Conservation (phyloP, 2,888 invertebrate species). For the Dermolepida albohirtum region DNA sequence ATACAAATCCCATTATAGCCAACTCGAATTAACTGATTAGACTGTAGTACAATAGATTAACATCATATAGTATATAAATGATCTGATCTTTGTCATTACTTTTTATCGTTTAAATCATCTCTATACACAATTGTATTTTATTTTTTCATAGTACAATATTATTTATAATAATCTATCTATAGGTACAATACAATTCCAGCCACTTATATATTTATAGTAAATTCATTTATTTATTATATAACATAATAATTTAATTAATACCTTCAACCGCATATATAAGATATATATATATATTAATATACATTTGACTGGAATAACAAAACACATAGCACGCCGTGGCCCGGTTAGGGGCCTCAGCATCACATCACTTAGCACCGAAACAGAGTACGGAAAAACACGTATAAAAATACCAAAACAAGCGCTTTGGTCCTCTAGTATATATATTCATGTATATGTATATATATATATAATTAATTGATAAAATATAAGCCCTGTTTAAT, state of each 20-base stretch:
- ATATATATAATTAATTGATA: conserved; percentile 56
- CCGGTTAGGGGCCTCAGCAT: conserved; percentile 50
- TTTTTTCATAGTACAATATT: conserved; percentile 42
- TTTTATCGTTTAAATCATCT: conserved; percentile 35
- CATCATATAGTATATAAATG: conserved; percentile 59
- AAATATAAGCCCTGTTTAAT: conserved; percentile 62
- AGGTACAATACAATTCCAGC: conserved; percentile 56
- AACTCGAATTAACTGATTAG: conserved; percentile 63
- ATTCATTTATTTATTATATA: conserved; percentile 56
- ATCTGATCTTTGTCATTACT: conserved; percentile 44
- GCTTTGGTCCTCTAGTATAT: conserved; percentile 62
- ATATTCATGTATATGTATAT: conserved; percentile 25
- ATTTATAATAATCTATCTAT: conserved; percentile 46
- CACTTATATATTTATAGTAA: conserved; percentile 56
- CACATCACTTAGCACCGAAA: conserved; percentile 64
- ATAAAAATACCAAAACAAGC: conserved; percentile 64
- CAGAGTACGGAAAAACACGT: conserved; percentile 63
- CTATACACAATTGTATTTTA: conserved; percentile 35
- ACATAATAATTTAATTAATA: conserved; percentile 60
- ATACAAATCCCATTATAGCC: conserved; percentile 57
- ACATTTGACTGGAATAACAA: conserved; percentile 64
- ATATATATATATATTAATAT: conserved; percentile 56
- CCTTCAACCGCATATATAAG: conserved; percentile 59
- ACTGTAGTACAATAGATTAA: conserved; percentile 61
- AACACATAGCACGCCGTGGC: conserved; percentile 54